phyloP scores from a whole-genome alignment of 2,113 vertebrate species.

The Ammodytes marinus region DNA sequence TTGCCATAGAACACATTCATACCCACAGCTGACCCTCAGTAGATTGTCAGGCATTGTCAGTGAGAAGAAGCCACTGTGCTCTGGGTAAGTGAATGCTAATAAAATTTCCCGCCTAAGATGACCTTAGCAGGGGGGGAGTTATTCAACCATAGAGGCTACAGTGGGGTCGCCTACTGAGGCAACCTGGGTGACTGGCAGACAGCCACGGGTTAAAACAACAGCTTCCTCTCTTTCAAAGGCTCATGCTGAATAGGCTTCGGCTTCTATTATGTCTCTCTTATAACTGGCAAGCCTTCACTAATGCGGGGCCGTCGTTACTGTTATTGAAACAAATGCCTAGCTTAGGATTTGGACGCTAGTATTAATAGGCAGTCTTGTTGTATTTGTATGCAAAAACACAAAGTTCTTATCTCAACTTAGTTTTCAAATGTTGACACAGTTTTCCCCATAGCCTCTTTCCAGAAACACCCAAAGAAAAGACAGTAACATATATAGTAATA shows the following conservation, averaged over 20 bases:
- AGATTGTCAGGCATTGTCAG: background rate
- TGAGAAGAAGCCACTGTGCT: background rate
- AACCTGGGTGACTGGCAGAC: constrained; percentile 54
- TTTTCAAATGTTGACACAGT: too few relatives aligned
- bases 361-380: background rate
- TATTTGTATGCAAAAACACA: background rate
- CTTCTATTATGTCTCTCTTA: too few relatives aligned
- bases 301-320: constrained; percentile 16
- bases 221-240: constrained; percentile 61
- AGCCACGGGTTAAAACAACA: constrained; percentile 66
- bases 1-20: constrained; percentile 2
- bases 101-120: constrained; percentile 60
- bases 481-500: too few relatives aligned
- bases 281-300: constrained; percentile 18
- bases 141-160: constrained; percentile 59
- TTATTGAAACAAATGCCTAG: constrained; percentile 10
- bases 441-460: too few relatives aligned
- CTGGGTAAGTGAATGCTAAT: constrained; percentile 70
- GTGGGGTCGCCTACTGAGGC: constrained; percentile 38
- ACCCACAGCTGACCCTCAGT: constrained; percentile 35
- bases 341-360: background rate
- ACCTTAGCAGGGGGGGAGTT: constrained; percentile 67
- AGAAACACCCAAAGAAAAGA: too few relatives aligned
- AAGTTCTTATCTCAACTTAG: too few relatives aligned
- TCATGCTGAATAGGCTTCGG: constrained; percentile 32